Percentiles rank a stretch among this genome's conserved stretches.
Conservation (phyloP, 2,113 vertebrate genomes). For the Ciconia maguari region DNA sequence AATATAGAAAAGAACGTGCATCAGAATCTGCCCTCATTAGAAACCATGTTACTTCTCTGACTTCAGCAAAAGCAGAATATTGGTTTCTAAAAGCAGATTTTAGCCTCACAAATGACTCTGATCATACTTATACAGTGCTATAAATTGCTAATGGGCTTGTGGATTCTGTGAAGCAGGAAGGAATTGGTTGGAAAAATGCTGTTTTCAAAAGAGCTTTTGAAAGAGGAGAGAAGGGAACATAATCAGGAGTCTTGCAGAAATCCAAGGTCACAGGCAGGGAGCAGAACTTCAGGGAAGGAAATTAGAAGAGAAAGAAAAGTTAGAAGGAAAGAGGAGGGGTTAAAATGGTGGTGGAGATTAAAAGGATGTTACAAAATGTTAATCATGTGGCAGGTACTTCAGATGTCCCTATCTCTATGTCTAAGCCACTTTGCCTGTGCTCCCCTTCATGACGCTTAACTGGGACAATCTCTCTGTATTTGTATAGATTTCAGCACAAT, state of each 20-base stretch:
- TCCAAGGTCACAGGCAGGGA: slow-evolving; percentile 13
- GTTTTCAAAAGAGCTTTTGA: slow-evolving; percentile 42
- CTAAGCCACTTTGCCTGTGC: background rate
- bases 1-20: slow-evolving; percentile 30
- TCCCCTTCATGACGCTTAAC: rapidly evolving
- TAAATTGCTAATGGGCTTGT: slow-evolving; percentile 51
- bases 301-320: background rate
- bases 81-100: slow-evolving; percentile 46
- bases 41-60: background rate
- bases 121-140: slow-evolving; percentile 38
- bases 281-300: background rate
- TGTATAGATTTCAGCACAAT: background rate
- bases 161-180: slow-evolving; percentile 49
- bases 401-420: background rate
- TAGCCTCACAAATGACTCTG: slow-evolving; percentile 29
- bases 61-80: slow-evolving; percentile 23
- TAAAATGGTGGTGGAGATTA: background rate
- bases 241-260: slow-evolving; percentile 1
- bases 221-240: background rate
- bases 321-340: background rate
- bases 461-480: background rate
- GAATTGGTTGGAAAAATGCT: slow-evolving; percentile 38
- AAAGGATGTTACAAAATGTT: background rate
- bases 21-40: slow-evolving; percentile 39
- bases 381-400: background rate